These are phyloP conservation scores for Diuraphis noxia DNA, from an alignment of 1,140 invertebrate species.

Conservation along the genomic window DNA sequence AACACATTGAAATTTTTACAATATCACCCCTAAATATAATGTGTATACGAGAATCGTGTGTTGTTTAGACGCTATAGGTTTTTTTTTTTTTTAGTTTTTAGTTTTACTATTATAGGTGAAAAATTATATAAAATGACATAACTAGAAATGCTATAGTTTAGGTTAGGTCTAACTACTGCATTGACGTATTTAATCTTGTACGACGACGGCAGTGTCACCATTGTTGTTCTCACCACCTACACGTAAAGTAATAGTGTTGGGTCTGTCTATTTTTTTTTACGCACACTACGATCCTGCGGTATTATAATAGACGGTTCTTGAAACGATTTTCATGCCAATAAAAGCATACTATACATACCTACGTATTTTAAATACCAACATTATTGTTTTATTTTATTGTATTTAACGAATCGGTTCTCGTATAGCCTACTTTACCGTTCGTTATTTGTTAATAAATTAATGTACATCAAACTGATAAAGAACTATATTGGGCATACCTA, in stretches of 20 bases:
- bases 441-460: neutral
- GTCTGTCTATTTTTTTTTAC: neutral
- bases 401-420: neutral
- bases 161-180: neutral
- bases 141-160: too few relatives aligned
- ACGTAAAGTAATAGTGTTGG: neutral
- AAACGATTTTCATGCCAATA: neutral
- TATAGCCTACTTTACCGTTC: neutral
- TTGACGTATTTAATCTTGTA: neutral
- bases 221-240: neutral
- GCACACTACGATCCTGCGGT: neutral
- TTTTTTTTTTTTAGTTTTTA: too few relatives aligned
- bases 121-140: too few relatives aligned
- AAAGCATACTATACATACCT: neutral
- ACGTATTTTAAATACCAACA: neutral
- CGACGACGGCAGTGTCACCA: neutral
- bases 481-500: neutral
- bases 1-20: too few relatives aligned
- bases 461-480: neutral
- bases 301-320: too few relatives aligned
- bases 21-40: too few relatives aligned
- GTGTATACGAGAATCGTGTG: too few relatives aligned
- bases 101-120: too few relatives aligned
- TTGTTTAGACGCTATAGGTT: too few relatives aligned
- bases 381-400: neutral